Base-by-base conservation (phyloP, 2,113 vertebrate species). In the Chrysochloris asiatica region DNA sequence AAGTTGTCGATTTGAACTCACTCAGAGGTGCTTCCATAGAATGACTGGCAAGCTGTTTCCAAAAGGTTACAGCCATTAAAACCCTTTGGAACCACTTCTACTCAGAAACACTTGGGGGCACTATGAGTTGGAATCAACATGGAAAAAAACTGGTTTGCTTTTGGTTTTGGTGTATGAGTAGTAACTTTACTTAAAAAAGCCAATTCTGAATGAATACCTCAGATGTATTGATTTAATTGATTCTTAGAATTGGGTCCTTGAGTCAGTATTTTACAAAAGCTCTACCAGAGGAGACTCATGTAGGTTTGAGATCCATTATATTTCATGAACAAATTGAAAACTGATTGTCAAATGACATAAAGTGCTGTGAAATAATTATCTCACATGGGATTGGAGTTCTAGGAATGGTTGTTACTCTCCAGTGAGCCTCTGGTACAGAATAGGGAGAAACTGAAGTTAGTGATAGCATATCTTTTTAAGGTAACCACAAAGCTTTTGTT, bases 401-500 rank as follows among this genome's bases (percentile, higher is more conserved):
- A 59, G 90, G 47, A 84, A 54, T 5, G 26, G 30, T 54, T 65
- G 38, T 67, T 84, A 38, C 28, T 89, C 47, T 81, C 71, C 54
- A 36, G 50, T 78, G 88, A n/a, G 77, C 89, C 56, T 30, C 81
- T 86, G 45, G 45, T 69, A 36, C 38, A 38, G 79, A 91, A 65
- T 52, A 36, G 7, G 8, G 83, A 85, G 89, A 86, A 89, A 82
- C n/a, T 65, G 43, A 73, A 63, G 81, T 84, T 63, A 69, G 85
- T 90, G 82, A 48, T 67, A 56, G 67, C 69, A 73, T 90, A 75
- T 89, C 90, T 96, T 96, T 96, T 93, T 96, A 95, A 95, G 92
- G 95, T 80, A 93, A 85, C 94, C 91, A 88, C 63, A 86, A 8
- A 90, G 83, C 92, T 72, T 48, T 77, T 77, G 81, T 88, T 86